Evolutionary conservation across 2,797 vertebrate genomes (phyloP).

Genomic region (Microcaecilia unicolor): DNA sequence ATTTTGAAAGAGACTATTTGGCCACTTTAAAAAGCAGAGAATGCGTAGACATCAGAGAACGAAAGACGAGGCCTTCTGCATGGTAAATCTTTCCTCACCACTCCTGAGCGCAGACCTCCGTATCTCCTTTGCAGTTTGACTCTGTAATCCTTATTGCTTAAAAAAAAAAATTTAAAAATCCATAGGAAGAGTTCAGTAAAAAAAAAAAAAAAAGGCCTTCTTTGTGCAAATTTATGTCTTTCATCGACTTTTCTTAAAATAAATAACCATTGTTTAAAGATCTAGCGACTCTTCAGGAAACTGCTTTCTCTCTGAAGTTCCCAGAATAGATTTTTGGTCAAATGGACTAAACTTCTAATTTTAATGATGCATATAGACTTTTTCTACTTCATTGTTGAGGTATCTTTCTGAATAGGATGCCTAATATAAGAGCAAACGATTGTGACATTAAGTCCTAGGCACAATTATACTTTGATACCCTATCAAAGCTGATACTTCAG

Average conservation of each 20-base stretch:
- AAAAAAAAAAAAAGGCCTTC: too few species aligned
- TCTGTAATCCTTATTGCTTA: neutral
- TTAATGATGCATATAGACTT: neutral
- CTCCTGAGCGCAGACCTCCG: too few species aligned
- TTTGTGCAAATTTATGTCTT: neutral
- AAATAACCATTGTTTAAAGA: neutral
- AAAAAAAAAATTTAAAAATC: too few species aligned
- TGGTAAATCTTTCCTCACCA: neutral
- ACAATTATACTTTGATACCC: too few species aligned
- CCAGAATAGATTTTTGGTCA: too few species aligned
- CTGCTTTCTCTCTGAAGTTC: neutral
- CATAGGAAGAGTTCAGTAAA: neutral
- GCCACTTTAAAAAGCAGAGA: too few species aligned
- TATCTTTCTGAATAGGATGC: neutral
- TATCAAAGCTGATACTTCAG: too few species aligned
- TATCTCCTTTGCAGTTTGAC: neutral
- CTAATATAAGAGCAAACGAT: too few species aligned
- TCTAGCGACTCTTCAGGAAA: neutral
- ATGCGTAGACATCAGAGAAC: neutral
- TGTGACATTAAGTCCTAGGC: too few species aligned
- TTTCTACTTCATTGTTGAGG: neutral
- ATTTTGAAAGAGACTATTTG: too few species aligned
- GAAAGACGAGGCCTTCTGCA: too few species aligned
- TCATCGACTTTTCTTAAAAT: neutral
- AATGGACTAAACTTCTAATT: too few species aligned